Evolutionary conservation across 2,888 invertebrate genomes (phyloP).

Genomic region (Caprella mutica): DNA sequence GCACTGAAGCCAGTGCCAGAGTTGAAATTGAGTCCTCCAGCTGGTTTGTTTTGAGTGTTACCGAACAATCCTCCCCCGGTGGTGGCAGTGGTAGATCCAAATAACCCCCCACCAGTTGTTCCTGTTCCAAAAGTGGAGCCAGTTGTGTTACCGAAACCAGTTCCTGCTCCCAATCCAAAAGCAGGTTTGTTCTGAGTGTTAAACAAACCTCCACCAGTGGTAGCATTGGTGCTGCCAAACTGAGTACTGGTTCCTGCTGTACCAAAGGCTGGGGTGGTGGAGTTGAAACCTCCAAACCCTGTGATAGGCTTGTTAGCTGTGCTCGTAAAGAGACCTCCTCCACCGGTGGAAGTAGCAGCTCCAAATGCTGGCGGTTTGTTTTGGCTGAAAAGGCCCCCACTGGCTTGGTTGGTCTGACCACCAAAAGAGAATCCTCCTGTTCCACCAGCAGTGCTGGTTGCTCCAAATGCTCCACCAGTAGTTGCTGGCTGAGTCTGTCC

Average conservation of each 20-base stretch:
- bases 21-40: conserved; percentile 46
- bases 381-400: conserved; percentile 7
- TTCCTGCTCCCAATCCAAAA: conserved; percentile 44
- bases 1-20: conserved; percentile 6
- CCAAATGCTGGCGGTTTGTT: conserved; percentile 3
- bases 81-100: conserved; percentile 13
- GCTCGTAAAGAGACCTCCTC: conserved; percentile 40
- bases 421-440: too few species aligned
- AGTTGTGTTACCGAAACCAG: conserved; percentile 41
- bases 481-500: conserved; percentile 7
- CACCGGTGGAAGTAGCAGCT: conserved; percentile 39
- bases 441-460: conserved; percentile 36
- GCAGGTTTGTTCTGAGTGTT: not conserved
- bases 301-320: conserved; percentile 34
- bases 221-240: too few species aligned
- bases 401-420: too few species aligned
- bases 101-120: conserved; percentile 16
- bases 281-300: conserved; percentile 32
- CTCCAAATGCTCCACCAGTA: conserved; percentile 39
- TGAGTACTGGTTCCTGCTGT: too few species aligned
- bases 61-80: conserved; percentile 20
- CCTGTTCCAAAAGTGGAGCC: conserved; percentile 43
- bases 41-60: conserved; percentile 33
- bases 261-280: conserved; percentile 34
- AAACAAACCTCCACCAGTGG: not conserved